These are phyloP conservation scores for Ibycter americanus DNA, from an alignment of 2,797 vertebrate species.

Conservation along the genomic window DNA sequence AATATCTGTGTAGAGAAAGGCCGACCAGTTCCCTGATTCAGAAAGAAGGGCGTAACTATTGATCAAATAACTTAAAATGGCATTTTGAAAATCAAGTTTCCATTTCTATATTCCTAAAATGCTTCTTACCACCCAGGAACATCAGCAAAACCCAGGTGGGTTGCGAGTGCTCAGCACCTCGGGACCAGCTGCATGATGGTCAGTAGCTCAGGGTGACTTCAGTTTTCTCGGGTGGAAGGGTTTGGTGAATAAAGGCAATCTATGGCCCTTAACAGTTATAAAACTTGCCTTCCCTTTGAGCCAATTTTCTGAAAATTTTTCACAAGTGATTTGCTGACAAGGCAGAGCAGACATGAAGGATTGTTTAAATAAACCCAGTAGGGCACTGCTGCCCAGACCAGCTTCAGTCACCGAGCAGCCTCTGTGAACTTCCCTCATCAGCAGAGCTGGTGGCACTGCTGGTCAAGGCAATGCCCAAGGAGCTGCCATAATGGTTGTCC, in stretches of 20 bases:
- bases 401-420: neutral
- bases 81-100: neutral
- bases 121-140: neutral
- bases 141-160: neutral
- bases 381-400: neutral
- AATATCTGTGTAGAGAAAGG: neutral
- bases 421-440: accelerated
- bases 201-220: neutral
- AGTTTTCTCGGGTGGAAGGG: neutral
- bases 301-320: neutral
- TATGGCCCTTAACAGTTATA: neutral
- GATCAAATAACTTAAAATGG: neutral
- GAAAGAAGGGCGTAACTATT: neutral
- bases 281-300: neutral
- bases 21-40: neutral
- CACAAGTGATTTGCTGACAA: neutral
- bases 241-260: neutral
- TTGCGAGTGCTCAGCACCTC: accelerated
- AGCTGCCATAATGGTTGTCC: neutral
- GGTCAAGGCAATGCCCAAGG: neutral
- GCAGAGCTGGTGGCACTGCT: neutral
- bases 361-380: neutral
- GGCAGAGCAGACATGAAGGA: neutral
- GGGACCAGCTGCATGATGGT: accelerated
- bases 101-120: neutral